Base-by-base conservation (phyloP, 2,888 invertebrate genomes). In the Andrena marginata region DNA sequence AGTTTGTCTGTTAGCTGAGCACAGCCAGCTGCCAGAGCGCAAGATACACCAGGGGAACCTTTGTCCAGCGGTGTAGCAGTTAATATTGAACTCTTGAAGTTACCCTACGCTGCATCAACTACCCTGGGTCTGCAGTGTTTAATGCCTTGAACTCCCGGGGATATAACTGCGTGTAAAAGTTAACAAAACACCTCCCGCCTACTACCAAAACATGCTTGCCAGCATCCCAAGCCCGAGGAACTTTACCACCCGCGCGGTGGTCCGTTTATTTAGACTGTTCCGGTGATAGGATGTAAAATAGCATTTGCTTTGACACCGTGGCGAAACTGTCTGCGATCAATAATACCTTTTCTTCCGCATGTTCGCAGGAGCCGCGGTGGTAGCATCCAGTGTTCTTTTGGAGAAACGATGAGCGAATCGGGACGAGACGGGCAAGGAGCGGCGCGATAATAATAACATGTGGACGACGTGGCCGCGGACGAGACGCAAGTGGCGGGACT, bases 381-480 rank as follows among this genome's bases (percentile, higher is more conserved):
- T 65, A 62, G 64, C 29, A 67, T 31, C 74, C 56, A 72, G 42
- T 33, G 80, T 69, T 42, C 59, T 69, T 77, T 26, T 56, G 33
- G 69, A 75, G 83, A 80, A 84, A 92, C 85, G 88, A 91, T 90
- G 92, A 86, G 84, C 83, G 85, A 88, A 89, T 87, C 85, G 87
- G 77, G 77, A 85, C 87, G 85, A 87, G 86, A 76, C 75, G 74
- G 80, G 80, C 84, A 82, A 78, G 87, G 78, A 85, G 86, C 87
- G 91, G 86, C 85, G 89, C 92, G 92, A 93, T 93, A 93, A 93
- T 89, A 87, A 85, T 89, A 89, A 85, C 85, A 90, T 93, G 93
- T 92, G 93, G 92, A 92, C 91, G 89, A 92, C 91, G 89, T 90
- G 93, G 93, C 92, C 92, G 77, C 92, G 92, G 63, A 92, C 92